phyloP scores from a whole-genome alignment of 64 coral and sea anemone species.

The Acropora tenuis region DNA sequence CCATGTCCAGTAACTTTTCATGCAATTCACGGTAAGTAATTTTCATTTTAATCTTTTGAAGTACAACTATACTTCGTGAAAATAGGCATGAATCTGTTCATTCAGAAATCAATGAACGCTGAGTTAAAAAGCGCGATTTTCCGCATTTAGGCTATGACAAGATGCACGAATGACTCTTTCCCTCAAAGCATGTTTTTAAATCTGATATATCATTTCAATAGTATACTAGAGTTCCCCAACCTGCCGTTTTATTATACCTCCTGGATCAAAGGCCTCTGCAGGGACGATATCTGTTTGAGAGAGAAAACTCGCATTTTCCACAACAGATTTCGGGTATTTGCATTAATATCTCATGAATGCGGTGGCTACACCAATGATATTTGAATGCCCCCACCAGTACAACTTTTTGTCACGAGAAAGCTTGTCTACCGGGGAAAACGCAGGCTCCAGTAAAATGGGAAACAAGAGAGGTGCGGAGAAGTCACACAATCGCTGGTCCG shows the following conservation, averaged over 20 bases:
- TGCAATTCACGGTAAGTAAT: too few relatives aligned
- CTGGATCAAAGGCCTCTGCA: neutral
- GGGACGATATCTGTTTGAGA: neutral
- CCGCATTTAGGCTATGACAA: too few relatives aligned
- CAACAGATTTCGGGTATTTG: neutral
- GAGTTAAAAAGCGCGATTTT: too few relatives aligned
- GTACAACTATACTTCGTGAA: too few relatives aligned
- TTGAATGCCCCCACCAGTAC: neutral
- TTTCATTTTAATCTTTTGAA: too few relatives aligned
- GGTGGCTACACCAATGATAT: neutral
- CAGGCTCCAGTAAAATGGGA: neutral
- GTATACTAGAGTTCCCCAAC: neutral
- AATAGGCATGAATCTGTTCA: too few relatives aligned
- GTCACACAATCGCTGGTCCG: slow-evolving; percentile 12
- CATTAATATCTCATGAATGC: neutral
- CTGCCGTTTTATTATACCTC: neutral
- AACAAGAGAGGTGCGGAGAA: neutral
- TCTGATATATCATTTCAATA: too few relatives aligned
- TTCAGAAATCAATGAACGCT: too few relatives aligned
- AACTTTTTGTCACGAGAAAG: neutral
- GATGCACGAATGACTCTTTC: too few relatives aligned
- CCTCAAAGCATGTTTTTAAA: too few relatives aligned
- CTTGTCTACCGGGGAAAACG: neutral
- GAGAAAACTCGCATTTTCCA: neutral
- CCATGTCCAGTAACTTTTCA: too few relatives aligned